These are phyloP conservation scores for Terrapene triunguis DNA, from an alignment of 2,113 vertebrate species.

Conservation along the genomic window DNA sequence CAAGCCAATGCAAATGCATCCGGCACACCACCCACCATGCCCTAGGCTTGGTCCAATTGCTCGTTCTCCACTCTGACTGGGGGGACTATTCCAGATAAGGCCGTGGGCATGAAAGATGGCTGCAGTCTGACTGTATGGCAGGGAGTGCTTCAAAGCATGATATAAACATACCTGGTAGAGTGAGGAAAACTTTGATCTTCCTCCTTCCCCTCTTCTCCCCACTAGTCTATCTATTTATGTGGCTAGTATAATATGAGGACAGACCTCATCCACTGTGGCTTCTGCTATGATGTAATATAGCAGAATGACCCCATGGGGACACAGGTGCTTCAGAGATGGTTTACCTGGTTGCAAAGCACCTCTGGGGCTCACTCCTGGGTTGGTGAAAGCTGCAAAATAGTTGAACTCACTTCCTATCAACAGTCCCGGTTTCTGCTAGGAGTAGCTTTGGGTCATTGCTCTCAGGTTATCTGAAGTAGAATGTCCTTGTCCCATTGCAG, in stretches of 20 bases:
- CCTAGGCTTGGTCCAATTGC: neutral
- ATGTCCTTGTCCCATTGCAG: neutral
- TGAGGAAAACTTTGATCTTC: neutral
- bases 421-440: neutral
- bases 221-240: neutral
- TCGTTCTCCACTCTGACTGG: neutral
- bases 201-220: neutral
- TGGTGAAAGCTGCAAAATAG: neutral
- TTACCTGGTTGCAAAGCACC: neutral
- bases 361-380: neutral
- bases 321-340: neutral
- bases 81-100: neutral
- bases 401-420: constrained; percentile 6
- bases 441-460: neutral
- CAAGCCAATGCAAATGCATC: neutral
- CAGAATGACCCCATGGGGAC: constrained; percentile 2
- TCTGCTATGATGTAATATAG: constrained; percentile 28
- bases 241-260: neutral
- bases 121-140: neutral
- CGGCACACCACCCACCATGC: neutral
- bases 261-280: neutral
- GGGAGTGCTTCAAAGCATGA: neutral
- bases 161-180: neutral
- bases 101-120: neutral
- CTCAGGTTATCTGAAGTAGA: neutral